Base-by-base conservation (phyloP, 2,113 vertebrate genomes). In the Puntigrus tetrazona region DNA sequence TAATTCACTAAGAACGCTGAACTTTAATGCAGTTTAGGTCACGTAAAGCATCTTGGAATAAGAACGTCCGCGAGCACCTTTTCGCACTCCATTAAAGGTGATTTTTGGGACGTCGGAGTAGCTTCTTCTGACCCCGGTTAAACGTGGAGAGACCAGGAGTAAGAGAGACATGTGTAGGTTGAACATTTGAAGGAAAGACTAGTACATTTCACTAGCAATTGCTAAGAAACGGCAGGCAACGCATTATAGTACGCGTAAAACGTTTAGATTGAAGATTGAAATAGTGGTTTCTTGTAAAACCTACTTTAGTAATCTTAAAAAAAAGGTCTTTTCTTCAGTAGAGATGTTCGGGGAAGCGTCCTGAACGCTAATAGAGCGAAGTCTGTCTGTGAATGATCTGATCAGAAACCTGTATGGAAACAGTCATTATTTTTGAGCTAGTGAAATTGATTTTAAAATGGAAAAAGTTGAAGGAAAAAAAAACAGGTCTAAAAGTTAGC, bases 41-140 rank as follows among this genome's bases (percentile, higher is more conserved):
- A 57, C 75, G 38, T 59, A 78, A 78, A 78, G 50, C 31, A 78
- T 78, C 50, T 11, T 57, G 11, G 5, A 57, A 78, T 34, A 34
- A 57, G 22, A 38, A 57, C 47, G 57, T 38, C 50, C 14, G 31
- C 16, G 75, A 78, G 25, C 52, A 57, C 18, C 13, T 78, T 57
- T 34, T 78, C 5, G 38, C 31, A 4, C 31, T 73, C 70, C 70
- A 73, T 73, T 43, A 73, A 73, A 63, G 59, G 59, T 27, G 14
- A 29, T 63, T 63, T 63, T 63, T 63, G n/a, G 59, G 59, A 63
- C 5, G 5, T 63, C 29, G 29, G 16, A 63, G 29, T 27, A 16
- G 27, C 29, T 63, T 63, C 59, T 63, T 63, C 10, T 63, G 10
- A 14, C 13, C 13, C 25, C 10, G 29, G 10, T 10, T 63, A 63